Evolutionary conservation across 1,140 invertebrate genomes (phyloP), one percentile per base, ranked within the genome.

Genomic region (Sipha flava): DNA sequence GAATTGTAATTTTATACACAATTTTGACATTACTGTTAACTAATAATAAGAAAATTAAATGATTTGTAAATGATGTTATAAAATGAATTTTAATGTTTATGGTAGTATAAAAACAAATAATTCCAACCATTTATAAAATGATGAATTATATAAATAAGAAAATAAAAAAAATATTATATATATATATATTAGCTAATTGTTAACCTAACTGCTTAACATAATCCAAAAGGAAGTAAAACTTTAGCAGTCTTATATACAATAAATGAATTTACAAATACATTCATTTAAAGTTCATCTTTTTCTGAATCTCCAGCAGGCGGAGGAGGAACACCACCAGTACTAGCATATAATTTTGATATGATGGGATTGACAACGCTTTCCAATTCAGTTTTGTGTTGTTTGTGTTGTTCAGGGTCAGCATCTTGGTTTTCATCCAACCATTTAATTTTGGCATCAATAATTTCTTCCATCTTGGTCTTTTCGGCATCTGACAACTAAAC

Each of bases 391-490:
- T 99, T 99, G 85, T 98, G 95, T 85, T 94, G 93, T 85, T 97
- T 96, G 87, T 95, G 95, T 72, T 97, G 95, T 84, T 98, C 95
- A 0, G 93, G 89, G 62, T 98, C 96, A 6, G 94, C 93, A 82
- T 99, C 97, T 82, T 93, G 92, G 86, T 99, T 97, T 81, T 94
- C 92, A 86, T 99, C 98, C 49, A 99, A 87, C 98, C 98, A 99
- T 85, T 98, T 97, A 84, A 99, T 99, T 80, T 95, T 94, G 82
- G 97, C 95, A 81, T 98, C 96, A 83, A 99, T 94, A 26, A 95
- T 95, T 82, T 93, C 92, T 85, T 98, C 97, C 89, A 99, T 96
- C 83, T 96, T 98, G 6, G 92, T 87, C 86, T 99, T 99, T 73
- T 99, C 98, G 6, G 94, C 92, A 77, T 94, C 95, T 82, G 89